Conservation (phyloP, 2,888 invertebrate species). For the Pardosa pseudoannulata region DNA sequence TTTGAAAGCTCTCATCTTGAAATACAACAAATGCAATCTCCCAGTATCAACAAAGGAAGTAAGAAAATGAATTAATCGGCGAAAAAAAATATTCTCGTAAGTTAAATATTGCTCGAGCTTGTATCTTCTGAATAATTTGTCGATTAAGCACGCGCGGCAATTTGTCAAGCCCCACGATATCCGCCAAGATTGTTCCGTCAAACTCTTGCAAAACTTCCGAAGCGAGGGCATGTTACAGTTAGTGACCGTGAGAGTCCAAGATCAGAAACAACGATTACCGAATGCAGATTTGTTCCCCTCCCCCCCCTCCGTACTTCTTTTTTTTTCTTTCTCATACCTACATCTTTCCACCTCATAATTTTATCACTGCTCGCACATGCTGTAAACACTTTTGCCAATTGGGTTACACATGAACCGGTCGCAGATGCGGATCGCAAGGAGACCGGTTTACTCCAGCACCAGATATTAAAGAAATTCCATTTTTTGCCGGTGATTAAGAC, state of each 20-base stretch:
- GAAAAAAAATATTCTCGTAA: background rate
- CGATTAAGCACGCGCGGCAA: background rate
- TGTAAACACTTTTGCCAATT: constrained; percentile 47
- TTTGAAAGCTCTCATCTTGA: background rate
- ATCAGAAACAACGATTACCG: background rate
- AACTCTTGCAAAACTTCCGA: background rate
- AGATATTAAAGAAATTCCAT: background rate
- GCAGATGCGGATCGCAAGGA: background rate
- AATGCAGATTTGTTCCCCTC: background rate
- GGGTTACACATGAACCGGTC: constrained; percentile 30
- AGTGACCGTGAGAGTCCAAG: background rate
- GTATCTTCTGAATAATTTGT: background rate
- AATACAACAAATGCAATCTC: background rate
- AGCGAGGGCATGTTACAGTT: background rate
- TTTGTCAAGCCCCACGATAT: background rate
- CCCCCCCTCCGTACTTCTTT: no score
- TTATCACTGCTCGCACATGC: constrained; percentile 23
- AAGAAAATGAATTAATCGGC: background rate
- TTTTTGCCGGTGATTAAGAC: constrained; percentile 43
- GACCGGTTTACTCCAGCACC: background rate
- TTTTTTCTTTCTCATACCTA: background rate
- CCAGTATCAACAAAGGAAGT: background rate
- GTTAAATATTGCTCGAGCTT: background rate
- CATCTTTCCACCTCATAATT: constrained; percentile 16
- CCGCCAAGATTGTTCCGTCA: background rate